phyloP scores from a whole-genome alignment of 2,888 invertebrate genomes.

The Caenorhabditis sp. region DNA sequence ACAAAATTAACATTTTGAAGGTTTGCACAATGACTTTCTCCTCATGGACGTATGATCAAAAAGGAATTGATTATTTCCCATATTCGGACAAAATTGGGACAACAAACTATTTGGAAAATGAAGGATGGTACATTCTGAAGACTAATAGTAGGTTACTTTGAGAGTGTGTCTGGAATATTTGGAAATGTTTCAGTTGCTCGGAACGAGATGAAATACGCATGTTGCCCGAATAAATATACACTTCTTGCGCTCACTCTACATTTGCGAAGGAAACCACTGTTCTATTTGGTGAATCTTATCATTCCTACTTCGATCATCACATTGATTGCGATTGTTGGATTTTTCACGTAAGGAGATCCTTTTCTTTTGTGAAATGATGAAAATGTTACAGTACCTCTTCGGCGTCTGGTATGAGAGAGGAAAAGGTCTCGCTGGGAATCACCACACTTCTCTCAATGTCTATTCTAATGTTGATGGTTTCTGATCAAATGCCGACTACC shows the following conservation, averaged over 20 bases:
- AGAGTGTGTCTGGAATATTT: no score
- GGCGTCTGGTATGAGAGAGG: constrained; percentile 71
- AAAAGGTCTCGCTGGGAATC: constrained; percentile 74
- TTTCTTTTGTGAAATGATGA: background rate
- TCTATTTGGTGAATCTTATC: constrained; percentile 70
- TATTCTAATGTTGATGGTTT: constrained; percentile 73
- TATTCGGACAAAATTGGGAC: constrained; percentile 66
- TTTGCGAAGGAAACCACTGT: constrained; percentile 67
- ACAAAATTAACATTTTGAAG: constrained; percentile 30
- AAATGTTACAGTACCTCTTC: constrained; percentile 70
- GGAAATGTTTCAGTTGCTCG: no score
- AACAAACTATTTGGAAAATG: constrained; percentile 67
- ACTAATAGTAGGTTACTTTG: no score
- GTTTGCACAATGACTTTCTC: constrained; percentile 69
- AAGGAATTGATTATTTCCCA: constrained; percentile 69
- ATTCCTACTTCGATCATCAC: constrained; percentile 70
- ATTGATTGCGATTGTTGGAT: constrained; percentile 70
- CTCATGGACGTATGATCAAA: constrained; percentile 69
- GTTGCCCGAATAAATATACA: constrained; percentile 70
- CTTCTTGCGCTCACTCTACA: constrained; percentile 64
- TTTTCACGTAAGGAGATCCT: constrained; percentile 71
- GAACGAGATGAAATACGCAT: constrained; percentile 67
- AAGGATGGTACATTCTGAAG: constrained; percentile 68
- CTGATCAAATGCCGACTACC: constrained; percentile 74
- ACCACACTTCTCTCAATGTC: constrained; percentile 73